Evolutionary conservation across 2,797 vertebrate species (phyloP).

Genomic region (Anableps anableps): DNA sequence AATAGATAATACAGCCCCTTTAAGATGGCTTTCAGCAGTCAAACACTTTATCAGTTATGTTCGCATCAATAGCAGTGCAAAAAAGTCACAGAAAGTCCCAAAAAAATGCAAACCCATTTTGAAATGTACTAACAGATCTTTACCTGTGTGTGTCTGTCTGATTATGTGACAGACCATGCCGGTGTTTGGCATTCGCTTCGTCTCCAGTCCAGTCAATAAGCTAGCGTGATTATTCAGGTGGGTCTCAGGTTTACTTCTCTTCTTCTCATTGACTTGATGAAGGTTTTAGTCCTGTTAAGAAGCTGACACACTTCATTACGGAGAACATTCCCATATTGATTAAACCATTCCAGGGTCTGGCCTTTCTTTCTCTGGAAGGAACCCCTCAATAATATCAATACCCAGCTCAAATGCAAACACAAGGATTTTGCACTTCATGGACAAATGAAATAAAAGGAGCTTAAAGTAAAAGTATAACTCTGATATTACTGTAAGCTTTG

Average conservation of each 20-base stretch:
- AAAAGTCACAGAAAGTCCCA: not conserved
- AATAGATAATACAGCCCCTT: too few species aligned
- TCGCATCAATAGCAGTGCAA: not conserved
- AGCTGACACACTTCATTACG: slow-evolving; percentile 93
- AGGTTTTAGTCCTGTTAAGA: slow-evolving; percentile 90
- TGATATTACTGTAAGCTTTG: not conserved
- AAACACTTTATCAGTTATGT: not conserved
- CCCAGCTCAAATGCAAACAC: slow-evolving; percentile 32
- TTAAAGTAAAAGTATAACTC: not conserved
- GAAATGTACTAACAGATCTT: slow-evolving; percentile 7
- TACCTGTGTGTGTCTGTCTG: slow-evolving; percentile 19
- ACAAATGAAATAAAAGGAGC: not conserved
- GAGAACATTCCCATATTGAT: slow-evolving; percentile 93
- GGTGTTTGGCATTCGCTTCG: slow-evolving; percentile 60
- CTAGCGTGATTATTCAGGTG: slow-evolving; percentile 81
- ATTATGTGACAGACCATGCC: slow-evolving; percentile 34
- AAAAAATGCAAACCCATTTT: not conserved
- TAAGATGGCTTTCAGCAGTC: not conserved
- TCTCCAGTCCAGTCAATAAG: slow-evolving; percentile 73
- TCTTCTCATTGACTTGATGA: slow-evolving; percentile 83
- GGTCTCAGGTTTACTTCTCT: slow-evolving; percentile 73
- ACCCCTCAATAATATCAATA: slow-evolving; percentile 72
- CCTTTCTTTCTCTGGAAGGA: slow-evolving; percentile 80
- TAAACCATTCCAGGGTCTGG: slow-evolving; percentile 88
- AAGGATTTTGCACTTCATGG: slow-evolving; percentile 1